Base-by-base conservation (phyloP, 2,888 invertebrate genomes). In the Drosophila eohydei region DNA sequence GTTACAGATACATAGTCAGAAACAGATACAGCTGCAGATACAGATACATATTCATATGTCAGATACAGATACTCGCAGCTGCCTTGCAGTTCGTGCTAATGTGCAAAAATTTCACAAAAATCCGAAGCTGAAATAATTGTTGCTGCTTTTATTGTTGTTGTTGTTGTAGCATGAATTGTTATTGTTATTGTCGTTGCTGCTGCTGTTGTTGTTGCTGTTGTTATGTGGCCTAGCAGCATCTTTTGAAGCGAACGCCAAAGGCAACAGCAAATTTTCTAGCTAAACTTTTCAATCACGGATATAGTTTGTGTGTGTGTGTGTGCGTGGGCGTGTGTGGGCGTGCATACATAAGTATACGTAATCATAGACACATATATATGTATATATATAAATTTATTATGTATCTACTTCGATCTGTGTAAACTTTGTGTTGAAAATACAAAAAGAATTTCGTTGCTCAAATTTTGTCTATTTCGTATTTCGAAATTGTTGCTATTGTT, bases 381-480 rank as follows among this genome's bases (percentile, higher is more conserved):
- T 46, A 55, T 44, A 54, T 38, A 56, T 56, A 63, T 57, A 63
- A 21, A 34, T 51, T 52, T 62, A 48, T 32, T 66, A 21, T 69
- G 16, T 70, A 51, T 65, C 60, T 67, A 59, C 50, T 50, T 50
- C 48, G 41, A 69, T 70, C 58, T 70, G 38, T 77, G 72, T 76
- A 74, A 76, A 64, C 60, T 63, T 75, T 72, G 66, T 71, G 66
- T 71, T 80, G 46, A 80, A 80, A 80, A 80, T 69, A 74, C 61
- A 55, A 65, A 63, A 62, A 40, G 55, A 71, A 73, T 73, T 73
- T 38, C 69, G 61, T 68, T 74, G 56, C 30, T 34, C 48, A 60
- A 55, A 57, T 65, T 52, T 52, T 52, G 38, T 69, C 64, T 65
- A 52, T 50, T 50, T 48, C 74, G 36, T 48, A 79, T 77, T 77